Evolutionary conservation across 2,888 invertebrate species (phyloP).

Genomic region (Apamea monoglypha): DNA sequence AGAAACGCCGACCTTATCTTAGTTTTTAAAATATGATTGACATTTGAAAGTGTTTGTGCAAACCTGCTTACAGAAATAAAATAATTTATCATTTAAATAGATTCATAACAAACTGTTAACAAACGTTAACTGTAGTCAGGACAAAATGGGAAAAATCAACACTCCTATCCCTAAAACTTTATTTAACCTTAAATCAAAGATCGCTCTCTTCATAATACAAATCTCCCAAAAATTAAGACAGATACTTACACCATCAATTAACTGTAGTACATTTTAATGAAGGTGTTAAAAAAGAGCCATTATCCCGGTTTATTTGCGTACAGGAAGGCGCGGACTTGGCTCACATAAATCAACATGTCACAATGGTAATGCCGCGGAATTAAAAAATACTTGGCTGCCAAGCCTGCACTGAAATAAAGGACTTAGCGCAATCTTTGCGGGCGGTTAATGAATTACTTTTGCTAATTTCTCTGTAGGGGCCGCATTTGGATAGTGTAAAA

Average conservation of each 20-base stretch:
- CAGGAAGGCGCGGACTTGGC: slow-evolving; percentile 66
- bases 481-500: slow-evolving; percentile 67
- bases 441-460: slow-evolving; percentile 89
- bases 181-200: background rate
- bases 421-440: slow-evolving; percentile 87
- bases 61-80: no score
- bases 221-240: slow-evolving; percentile 45
- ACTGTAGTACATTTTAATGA: slow-evolving; percentile 84
- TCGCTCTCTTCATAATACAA: slow-evolving; percentile 4
- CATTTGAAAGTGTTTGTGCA: no score
- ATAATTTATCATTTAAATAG: background rate
- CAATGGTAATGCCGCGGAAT: slow-evolving; percentile 88
- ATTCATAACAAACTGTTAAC: background rate
- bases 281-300: slow-evolving; percentile 86
- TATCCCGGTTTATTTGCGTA: slow-evolving; percentile 85
- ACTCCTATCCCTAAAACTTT: background rate
- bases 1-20: no score
- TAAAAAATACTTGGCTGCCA: slow-evolving; percentile 86
- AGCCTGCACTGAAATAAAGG: slow-evolving; percentile 85
- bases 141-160: background rate
- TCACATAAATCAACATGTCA: slow-evolving; percentile 86
- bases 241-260: slow-evolving; percentile 78
- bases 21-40: no score
- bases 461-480: slow-evolving; percentile 83
- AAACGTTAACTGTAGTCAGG: background rate